Conservation (phyloP, 2,888 invertebrate genomes). For the Polietes domitor region DNA sequence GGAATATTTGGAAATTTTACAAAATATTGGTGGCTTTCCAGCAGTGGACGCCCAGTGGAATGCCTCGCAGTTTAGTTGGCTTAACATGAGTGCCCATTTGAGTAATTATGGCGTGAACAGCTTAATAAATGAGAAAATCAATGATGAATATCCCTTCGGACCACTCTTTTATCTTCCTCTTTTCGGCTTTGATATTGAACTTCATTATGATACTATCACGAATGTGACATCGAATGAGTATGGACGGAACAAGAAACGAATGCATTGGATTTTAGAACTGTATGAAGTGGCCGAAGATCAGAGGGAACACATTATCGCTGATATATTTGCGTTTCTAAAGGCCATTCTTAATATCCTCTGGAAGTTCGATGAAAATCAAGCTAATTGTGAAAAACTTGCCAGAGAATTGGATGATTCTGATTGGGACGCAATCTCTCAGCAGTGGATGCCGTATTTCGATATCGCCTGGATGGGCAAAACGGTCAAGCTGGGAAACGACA, state of each 20-base stretch:
- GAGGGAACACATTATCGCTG: conserved; percentile 68
- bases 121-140: conserved; percentile 72
- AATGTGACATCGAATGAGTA: conserved; percentile 74
- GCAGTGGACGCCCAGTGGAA: conserved; percentile 74
- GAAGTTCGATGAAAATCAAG: conserved; percentile 67
- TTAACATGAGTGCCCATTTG: conserved; percentile 78
- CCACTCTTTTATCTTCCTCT: conserved; percentile 76
- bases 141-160: conserved; percentile 72
- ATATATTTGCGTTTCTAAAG: conserved; percentile 74
- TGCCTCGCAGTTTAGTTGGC: conserved; percentile 75
- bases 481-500: conserved; percentile 63
- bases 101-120: conserved; percentile 72
- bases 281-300: conserved; percentile 71
- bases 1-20: conserved; percentile 74
- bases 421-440: conserved; percentile 23
- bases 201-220: conserved; percentile 74
- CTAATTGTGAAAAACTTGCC: conserved; percentile 61
- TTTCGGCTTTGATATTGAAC: conserved; percentile 75
- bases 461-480: conserved; percentile 74
- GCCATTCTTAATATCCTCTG: conserved; percentile 69
- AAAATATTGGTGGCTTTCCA: conserved; percentile 77
- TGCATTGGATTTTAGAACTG: conserved; percentile 72
- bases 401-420: rapidly evolving
- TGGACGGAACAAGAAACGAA: conserved; percentile 72
- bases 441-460: conserved; percentile 73